These are phyloP conservation scores for Leptopilina syphax DNA, from an alignment of 2,888 invertebrate species.

Conservation along the genomic window DNA sequence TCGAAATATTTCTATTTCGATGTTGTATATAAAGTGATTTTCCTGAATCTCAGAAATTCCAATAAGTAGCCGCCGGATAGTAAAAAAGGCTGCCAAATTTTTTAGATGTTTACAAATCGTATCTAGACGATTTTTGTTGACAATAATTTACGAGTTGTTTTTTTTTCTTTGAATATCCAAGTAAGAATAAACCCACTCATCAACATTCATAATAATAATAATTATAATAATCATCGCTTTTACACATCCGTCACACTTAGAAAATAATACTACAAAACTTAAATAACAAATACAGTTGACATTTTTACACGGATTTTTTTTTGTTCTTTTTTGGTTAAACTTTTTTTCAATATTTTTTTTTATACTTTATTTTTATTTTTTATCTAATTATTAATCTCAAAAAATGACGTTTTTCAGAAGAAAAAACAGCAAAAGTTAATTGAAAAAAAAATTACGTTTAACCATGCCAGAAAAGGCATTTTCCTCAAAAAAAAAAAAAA, in stretches of 20 bases:
- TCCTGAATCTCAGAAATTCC: conserved; percentile 24
- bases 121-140: neutral
- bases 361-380: neutral
- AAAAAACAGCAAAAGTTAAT: neutral
- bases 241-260: conserved; percentile 32
- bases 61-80: conserved; percentile 20
- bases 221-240: conserved; percentile 32
- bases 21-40: neutral
- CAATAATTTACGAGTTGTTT: neutral
- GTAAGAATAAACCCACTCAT: conserved; percentile 10
- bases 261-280: conserved; percentile 40
- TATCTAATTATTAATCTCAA: conserved; percentile 24
- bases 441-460: conserved; percentile 28
- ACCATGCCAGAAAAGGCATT: conserved; percentile 26
- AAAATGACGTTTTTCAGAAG: conserved; percentile 19
- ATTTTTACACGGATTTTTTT: conserved; percentile 36
- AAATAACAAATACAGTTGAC: conserved; percentile 30
- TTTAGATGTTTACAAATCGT: neutral
- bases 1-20: conserved; percentile 3
- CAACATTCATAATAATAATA: conserved; percentile 13
- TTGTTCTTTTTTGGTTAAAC: conserved; percentile 9
- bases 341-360: conserved; percentile 25
- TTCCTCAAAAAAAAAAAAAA: conserved; percentile 1
- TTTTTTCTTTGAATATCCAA: conserved; percentile 6
- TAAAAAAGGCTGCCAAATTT: neutral